Evolutionary conservation across 2,888 invertebrate species (phyloP), one percentile per base, ranked within the genome.

Genomic region (Drosophila limbata): DNA sequence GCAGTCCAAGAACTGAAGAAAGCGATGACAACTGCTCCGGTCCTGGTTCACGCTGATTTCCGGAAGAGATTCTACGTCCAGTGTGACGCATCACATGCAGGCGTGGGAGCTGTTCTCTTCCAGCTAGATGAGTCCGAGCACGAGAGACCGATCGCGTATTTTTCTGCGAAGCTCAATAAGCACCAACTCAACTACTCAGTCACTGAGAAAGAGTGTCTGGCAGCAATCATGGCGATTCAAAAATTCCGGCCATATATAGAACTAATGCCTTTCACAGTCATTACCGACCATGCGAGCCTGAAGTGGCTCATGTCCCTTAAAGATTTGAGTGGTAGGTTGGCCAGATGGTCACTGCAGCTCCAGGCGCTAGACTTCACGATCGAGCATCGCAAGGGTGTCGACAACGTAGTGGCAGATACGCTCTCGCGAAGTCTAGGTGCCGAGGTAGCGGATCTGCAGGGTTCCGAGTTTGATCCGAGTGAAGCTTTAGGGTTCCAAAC

Each of bases 21-120:
- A 4, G 21, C 21, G 4, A 21, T 66, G 5, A 66, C 56, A 5
- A 55, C 56, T 1, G 51, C 68, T 6, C 47, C 40, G 0, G 47
- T 53, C 2, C 13, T 47, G 1, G 28, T 53, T 2, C 39, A 62
- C 9, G 53, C 44, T 1, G 61, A 61, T 3, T 61, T 61, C 10
- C 15, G 4, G 6, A 33, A 45, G 25, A 21, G 10, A 0, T 45
- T 56, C 11, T 45, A 25, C 6, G n/a, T 37, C 8, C 35, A 56
- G 25, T 35, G 45, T 15, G 45, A 35, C 6, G 56, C 45, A 5
- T 56, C 45, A 3, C 21, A 56, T 11, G 19, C 15, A 1, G 35
- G 51, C 13, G 13, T 44, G 13, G 21, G 21, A 1, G 44, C 21
- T 4, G 44, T 21, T 11, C 3, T 44, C 0, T 44, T 44, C 13